phyloP scores from a whole-genome alignment of 1,140 invertebrate species.

The Heliconius congener region DNA sequence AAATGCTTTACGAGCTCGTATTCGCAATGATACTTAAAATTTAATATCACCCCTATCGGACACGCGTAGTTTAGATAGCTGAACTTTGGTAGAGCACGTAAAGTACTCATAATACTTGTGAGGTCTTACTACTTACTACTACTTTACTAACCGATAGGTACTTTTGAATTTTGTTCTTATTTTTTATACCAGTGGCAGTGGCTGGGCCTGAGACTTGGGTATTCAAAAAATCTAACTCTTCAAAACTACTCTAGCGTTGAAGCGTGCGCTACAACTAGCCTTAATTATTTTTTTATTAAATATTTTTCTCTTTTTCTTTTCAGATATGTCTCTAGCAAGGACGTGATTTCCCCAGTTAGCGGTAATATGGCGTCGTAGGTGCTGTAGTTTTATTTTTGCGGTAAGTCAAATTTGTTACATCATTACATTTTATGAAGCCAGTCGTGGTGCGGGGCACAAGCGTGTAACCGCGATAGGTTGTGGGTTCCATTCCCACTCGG shows the following conservation, averaged over 20 bases:
- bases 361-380: constrained; percentile 56
- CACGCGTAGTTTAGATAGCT: constrained; percentile 35
- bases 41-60: constrained; percentile 30
- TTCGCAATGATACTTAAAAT: constrained; percentile 30
- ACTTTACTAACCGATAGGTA: too few relatives aligned
- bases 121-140: too few relatives aligned
- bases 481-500: too few relatives aligned
- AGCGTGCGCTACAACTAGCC: too few relatives aligned
- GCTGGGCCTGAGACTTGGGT: too few relatives aligned
- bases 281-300: not conserved
- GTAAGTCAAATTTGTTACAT: constrained; percentile 25
- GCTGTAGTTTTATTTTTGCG: constrained; percentile 39
- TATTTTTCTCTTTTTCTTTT: constrained; percentile 18
- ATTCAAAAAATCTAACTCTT: too few relatives aligned
- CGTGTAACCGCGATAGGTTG: too few relatives aligned
- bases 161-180: too few relatives aligned
- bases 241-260: too few relatives aligned
- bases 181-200: too few relatives aligned
- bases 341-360: constrained; percentile 41
- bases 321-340: constrained; percentile 62
- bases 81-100: constrained; percentile 27
- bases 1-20: constrained; percentile 33
- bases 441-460: too few relatives aligned
- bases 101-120: constrained; percentile 18
- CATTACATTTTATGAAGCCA: not conserved